Percentiles rank a stretch among this genome's conserved stretches.
These are phyloP conservation scores for Sparidentex hasta DNA, from an alignment of 2,797 vertebrate species.

Conservation along the genomic window DNA sequence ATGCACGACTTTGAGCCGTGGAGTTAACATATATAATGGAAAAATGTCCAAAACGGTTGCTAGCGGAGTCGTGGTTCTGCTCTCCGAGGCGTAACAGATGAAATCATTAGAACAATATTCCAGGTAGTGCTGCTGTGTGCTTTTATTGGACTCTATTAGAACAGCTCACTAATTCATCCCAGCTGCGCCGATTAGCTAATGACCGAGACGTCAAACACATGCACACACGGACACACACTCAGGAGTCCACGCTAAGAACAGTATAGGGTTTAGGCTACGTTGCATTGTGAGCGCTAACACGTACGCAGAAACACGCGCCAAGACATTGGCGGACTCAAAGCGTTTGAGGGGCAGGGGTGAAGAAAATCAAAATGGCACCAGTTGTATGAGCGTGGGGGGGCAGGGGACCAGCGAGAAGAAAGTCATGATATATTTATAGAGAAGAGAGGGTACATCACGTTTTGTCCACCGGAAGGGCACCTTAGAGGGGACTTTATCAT, in stretches of 20 bases:
- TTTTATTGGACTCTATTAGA: slow-evolving; percentile 76
- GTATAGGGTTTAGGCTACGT: slow-evolving; percentile 17
- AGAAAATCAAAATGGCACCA: no score
- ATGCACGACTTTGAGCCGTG: slow-evolving; percentile 40
- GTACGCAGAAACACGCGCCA: slow-evolving; percentile 8
- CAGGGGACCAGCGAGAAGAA: no score
- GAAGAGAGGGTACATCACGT: no score
- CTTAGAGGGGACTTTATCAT: no score
- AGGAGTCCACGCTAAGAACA: slow-evolving; percentile 20
- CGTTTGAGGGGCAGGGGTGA: no score
- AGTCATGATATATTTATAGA: no score
- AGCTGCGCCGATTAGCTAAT: slow-evolving; percentile 74
- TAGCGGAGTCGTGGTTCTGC: slow-evolving; percentile 43
- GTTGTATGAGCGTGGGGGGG: no score
- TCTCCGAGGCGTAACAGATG: slow-evolving; percentile 66
- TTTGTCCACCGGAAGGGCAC: no score
- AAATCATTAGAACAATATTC: slow-evolving; percentile 80
- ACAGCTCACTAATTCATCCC: slow-evolving; percentile 73
- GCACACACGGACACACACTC: slow-evolving; percentile 20
- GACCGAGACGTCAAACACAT: slow-evolving; percentile 50
- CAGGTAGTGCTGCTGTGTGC: slow-evolving; percentile 70
- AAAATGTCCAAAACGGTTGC: slow-evolving; percentile 53
- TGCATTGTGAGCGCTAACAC: slow-evolving; percentile 31
- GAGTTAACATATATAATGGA: slow-evolving; percentile 44
- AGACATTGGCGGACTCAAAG: no score